Evolutionary conservation across 2,113 vertebrate genomes (phyloP).

Genomic region (Corythoichthys haematopterus): DNA sequence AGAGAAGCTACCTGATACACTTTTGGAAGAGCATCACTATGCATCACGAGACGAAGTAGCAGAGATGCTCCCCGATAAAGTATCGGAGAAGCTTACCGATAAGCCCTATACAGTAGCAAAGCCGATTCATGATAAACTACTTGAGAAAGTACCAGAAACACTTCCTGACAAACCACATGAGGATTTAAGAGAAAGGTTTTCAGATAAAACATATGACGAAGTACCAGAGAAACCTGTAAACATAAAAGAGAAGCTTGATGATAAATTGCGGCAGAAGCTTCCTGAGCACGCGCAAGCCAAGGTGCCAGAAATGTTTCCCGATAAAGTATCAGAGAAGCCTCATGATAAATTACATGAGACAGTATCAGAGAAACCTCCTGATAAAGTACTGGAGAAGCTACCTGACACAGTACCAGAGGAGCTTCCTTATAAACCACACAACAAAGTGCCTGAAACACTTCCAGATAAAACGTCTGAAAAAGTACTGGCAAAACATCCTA

Average conservation of each 20-base stretch:
- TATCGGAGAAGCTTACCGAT: neutral
- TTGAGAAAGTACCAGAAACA: neutral
- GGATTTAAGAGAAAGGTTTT: too few relatives aligned
- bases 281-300: neutral
- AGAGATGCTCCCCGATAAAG: conserved; percentile 6
- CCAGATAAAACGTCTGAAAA: conserved; percentile 20
- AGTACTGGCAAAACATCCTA: conserved; percentile 12
- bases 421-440: too few relatives aligned
- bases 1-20: too few relatives aligned
- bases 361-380: neutral
- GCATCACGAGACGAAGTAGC: too few relatives aligned
- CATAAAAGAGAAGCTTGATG: conserved; percentile 3
- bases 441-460: conserved; percentile 4
- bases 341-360: conserved; percentile 34
- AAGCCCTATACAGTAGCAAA: neutral
- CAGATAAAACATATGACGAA: neutral
- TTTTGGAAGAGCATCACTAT: too few relatives aligned
- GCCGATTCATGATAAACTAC: neutral
- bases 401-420: neutral
- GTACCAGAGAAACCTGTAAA: neutral
- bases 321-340: neutral
- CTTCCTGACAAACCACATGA: neutral
- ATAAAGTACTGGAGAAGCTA: neutral
- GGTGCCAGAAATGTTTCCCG: conserved; percentile 13
- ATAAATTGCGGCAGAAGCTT: conserved; percentile 6